Evolutionary conservation across 2,113 vertebrate genomes (phyloP), one percentile per base, ranked within the genome.

Genomic region (Indicator maculatus): DNA sequence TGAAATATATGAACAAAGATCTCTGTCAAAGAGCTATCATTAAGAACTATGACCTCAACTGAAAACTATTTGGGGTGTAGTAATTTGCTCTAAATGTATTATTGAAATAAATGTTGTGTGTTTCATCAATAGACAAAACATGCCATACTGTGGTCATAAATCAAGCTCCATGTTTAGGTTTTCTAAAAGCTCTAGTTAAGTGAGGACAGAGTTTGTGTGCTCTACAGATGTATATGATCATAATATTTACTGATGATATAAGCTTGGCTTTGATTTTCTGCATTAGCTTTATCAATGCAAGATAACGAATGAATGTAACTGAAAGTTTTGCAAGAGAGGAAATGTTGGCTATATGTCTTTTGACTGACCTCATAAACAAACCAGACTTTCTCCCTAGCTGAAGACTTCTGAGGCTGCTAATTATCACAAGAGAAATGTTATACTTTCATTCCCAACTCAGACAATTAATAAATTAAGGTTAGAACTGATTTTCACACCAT

Each of bases 241-340:
- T 95, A 97, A 96, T 94, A 96, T 97, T 97, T 96, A 97, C 93
- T 95, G 63, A 83, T 90, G 72, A 90, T 95, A 93, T 92, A 95
- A 94, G 91, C 90, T 93, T 90, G 78, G 86, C 95, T 96, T 96
- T 96, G 92, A 97, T 96, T 96, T 78, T 94, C 88, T 95, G 84
- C 93, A 96, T 95, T 97, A 96, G 73, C 94, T 96, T 97, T 96
- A 97, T 96, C 89, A 96, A 90, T 90, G 76, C 60, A 76, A 92
- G 93, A 94, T 96, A 96, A 93, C 74, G 93, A 90, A 96, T 89
- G 64, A 63, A 79, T 65, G 75, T 56, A 70, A 33, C 79, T 83
- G 70, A 90, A 76, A 91, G 79, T 69, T 80, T 50, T 16, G 59
- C 80, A 83, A 61, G 77, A 39, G 83, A 95, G 45, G 84, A 74